A percentile compares a stretch with the other conserved stretches of the same genome.
These are phyloP conservation scores for Metellina segmentata DNA, from an alignment of 2,888 invertebrate genomes.

Conservation along the genomic window DNA sequence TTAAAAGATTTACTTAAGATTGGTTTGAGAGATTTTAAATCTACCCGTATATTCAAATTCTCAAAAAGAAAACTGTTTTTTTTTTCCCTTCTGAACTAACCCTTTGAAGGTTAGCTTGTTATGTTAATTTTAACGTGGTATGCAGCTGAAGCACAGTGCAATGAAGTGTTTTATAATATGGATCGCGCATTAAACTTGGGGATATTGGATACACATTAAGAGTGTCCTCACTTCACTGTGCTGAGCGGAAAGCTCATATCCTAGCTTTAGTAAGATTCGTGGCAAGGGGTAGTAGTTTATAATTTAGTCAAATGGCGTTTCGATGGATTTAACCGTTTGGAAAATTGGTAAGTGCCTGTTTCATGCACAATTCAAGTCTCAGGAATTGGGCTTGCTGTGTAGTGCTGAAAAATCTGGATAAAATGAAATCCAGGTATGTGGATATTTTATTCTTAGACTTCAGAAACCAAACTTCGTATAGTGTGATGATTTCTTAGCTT, in stretches of 20 bases:
- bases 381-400: background rate
- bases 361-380: constrained; percentile 15
- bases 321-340: background rate
- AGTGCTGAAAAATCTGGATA: background rate
- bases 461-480: background rate
- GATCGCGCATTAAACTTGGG: constrained; percentile 46
- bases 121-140: too few species aligned
- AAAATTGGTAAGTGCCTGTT: constrained; percentile 28
- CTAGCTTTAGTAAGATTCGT: background rate
- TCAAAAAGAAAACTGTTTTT: too few species aligned
- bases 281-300: background rate
- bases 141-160: constrained; percentile 7
- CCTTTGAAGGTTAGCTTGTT: too few species aligned
- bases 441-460: background rate
- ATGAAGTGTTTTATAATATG: constrained; percentile 18
- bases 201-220: background rate
- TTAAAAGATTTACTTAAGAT: too few species aligned
- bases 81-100: too few species aligned
- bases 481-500: background rate
- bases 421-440: constrained; percentile 33
- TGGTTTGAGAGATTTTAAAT: too few species aligned
- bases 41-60: too few species aligned
- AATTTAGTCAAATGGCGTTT: background rate
- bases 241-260: background rate
- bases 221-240: constrained; percentile 12